These are phyloP conservation scores for Anthoscopus minutus DNA, from an alignment of 2,113 vertebrate genomes.

Conservation along the genomic window DNA sequence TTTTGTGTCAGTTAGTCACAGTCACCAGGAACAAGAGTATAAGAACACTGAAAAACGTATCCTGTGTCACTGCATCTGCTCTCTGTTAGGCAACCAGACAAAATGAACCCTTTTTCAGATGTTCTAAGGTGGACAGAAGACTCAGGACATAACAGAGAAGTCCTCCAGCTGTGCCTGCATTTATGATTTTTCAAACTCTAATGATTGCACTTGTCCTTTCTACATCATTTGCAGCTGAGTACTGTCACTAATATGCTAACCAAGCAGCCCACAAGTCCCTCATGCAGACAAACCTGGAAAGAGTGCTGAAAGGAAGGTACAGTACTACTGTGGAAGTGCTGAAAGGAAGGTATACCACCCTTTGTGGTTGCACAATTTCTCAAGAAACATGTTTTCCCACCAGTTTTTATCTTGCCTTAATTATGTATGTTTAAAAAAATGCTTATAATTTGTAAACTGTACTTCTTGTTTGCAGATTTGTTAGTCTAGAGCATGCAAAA, in stretches of 20 bases:
- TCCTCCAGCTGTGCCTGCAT: not conserved
- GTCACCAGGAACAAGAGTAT: not conserved
- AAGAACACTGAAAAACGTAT: not conserved
- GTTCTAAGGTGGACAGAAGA: not conserved
- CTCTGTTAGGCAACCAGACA: not conserved
- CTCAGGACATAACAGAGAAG: not conserved
- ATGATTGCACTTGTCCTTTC: not conserved
- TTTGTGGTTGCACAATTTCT: too few species aligned
- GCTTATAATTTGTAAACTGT: not conserved
- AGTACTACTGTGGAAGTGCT: not conserved
- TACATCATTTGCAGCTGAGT: not conserved
- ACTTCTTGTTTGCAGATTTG: not conserved
- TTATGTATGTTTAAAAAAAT: not conserved
- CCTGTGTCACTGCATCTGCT: not conserved
- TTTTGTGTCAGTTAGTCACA: not conserved
- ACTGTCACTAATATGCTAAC: not conserved
- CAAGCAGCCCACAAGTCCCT: not conserved
- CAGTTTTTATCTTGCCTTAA: not conserved
- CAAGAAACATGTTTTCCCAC: not conserved
- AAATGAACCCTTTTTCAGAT: not conserved
- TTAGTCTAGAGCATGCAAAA: not conserved
- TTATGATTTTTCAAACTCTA: not conserved
- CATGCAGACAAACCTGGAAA: not conserved
- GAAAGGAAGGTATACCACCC: too few species aligned
- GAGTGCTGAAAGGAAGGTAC: not conserved